Conservation (phyloP, 37 sponge, comb jelly and placozoan species). For the Oscarella lobularis region DNA sequence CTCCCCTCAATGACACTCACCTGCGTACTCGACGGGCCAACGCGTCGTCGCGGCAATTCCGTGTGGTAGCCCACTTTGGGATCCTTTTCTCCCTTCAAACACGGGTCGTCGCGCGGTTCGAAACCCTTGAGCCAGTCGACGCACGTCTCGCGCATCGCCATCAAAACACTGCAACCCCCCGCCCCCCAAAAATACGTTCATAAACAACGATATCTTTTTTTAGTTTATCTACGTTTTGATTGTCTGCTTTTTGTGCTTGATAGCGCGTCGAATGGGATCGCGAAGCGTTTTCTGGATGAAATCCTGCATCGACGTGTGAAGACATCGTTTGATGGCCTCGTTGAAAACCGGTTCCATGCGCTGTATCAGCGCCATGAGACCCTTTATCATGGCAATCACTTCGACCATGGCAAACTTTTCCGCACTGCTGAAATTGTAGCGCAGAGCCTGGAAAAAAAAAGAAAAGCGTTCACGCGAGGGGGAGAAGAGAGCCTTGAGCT, state of each 20-base stretch:
- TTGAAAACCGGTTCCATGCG: conserved; percentile 81
- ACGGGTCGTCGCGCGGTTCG: conserved; percentile 83
- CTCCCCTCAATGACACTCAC: conserved; percentile 1
- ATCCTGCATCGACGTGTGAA: conserved; percentile 59
- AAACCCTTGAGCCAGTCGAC: conserved; percentile 88
- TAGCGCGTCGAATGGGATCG: conserved; percentile 61
- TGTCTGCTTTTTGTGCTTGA: conserved; percentile 87
- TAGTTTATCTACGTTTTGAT: conserved; percentile 61
- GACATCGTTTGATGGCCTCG: conserved; percentile 59
- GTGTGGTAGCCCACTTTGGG: conserved; percentile 76
- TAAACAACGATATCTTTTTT: background rate
- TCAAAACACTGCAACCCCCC: conserved; percentile 65
- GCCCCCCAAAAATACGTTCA: background rate
- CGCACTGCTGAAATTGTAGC: conserved; percentile 90
- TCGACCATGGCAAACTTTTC: conserved; percentile 97
- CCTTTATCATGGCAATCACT: conserved; percentile 91
- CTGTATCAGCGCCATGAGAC: conserved; percentile 80
- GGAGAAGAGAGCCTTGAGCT: background rate
- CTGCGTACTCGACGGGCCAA: conserved; percentile 66
- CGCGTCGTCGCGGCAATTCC: conserved; percentile 49
- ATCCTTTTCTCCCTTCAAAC: conserved; percentile 89
- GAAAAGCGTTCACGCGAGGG: too few relatives aligned
- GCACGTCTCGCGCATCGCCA: conserved; percentile 90
- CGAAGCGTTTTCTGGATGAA: conserved; percentile 82
- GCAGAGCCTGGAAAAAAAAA: conserved; percentile 56